Evolutionary conservation across 2,888 invertebrate genomes (phyloP), one percentile per base, ranked within the genome.

Genomic region (Terebella lapidaria): DNA sequence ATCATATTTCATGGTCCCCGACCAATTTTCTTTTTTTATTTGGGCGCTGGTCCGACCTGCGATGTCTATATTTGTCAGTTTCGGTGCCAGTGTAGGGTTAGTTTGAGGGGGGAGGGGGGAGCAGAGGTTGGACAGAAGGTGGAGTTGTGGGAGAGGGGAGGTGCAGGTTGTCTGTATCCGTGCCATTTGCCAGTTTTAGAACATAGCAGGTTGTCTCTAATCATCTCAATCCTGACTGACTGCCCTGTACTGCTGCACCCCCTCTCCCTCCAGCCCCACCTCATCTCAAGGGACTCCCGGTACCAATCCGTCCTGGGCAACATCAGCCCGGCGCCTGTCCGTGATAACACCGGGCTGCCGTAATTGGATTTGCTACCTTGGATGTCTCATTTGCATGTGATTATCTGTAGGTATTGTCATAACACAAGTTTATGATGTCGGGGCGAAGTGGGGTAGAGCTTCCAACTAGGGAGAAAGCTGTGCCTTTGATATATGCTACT

Each of bases 181-280:
- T 57, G 49, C 57, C 57, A 57, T 57, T 57, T 49, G 49, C 25
- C 46, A 45, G 42, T 29, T 57, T 29, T 49, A 57, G 57, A 35
- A 10, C 42, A 35, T 15, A 35, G 42, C 10, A 10, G n/a, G 42
- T 35, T n/a, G n/a, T 35, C n/a, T 10, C n/a, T 35, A 10, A n/a
- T 35, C 42, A n/a, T 15, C 42, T 35, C 10, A 15, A 35, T 35
- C 42, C 42, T 35, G 42, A 10, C 42, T 35, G 42, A 15, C 42
- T 10, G n/a, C 42, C 42, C 10, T 35, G 42, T 10, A 35, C 42
- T 10, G 42, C n/a, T 35, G 10, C 10, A 35, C n/a, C 42, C 42
- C n/a, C 42, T 35, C 42, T 35, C 42, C n/a, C 42, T 35, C 42
- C 42, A n/a, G 42, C n/a, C 42, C 10, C 10, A 10, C n/a, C 42